Evolutionary conservation across 2,888 invertebrate genomes (phyloP), one percentile per base, ranked within the genome.

Genomic region (Erpobdella octoculata): DNA sequence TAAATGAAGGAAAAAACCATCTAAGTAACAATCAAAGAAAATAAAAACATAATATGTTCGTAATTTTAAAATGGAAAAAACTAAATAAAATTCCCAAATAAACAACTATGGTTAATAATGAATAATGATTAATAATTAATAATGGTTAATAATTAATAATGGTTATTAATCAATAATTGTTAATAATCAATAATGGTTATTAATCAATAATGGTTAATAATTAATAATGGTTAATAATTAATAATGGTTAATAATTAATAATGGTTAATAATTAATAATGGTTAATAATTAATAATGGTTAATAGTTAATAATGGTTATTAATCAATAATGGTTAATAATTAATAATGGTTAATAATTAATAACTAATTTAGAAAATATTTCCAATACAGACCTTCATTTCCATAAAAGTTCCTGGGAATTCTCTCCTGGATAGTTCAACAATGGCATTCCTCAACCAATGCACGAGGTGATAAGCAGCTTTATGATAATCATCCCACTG

Each of bases 331-430:
- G 53, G 28, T 53, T 53, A n/a, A n/a, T 53, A 25, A 53, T 53
- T 28, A n/a, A 53, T 28, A n/a, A 53, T 41, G 41, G 18, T 8
- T 12, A 6, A 53, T 21, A 53, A 25, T 28, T 53, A 53, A 53
- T 53, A 21, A 53, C 21, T 53, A 21, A 53, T 25, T 28, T 25
- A 28, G 28, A 21, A 53, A n/a, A 53, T 53, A 21, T 53, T 53
- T 28, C n/a, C n/a, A n/a, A 53, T 21, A 53, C 53, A 25, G 53
- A 53, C 53, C 53, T 53, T 53, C 53, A 53, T 53, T n/a, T 53
- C 53, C n/a, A 28, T 25, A 53, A 53, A 28, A 53, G 53, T 53
- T 53, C 28, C 21, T 53, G 53, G 53, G n/a, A 53, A 53, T 25
- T 53, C n/a, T 53, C 53, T 3, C 18, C n/a, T 21, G 5, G 53